A percentile compares a stretch with the other conserved stretches of the same genome.
Conservation (phyloP, 2,113 vertebrate genomes). For the Ochotona princeps region DNA sequence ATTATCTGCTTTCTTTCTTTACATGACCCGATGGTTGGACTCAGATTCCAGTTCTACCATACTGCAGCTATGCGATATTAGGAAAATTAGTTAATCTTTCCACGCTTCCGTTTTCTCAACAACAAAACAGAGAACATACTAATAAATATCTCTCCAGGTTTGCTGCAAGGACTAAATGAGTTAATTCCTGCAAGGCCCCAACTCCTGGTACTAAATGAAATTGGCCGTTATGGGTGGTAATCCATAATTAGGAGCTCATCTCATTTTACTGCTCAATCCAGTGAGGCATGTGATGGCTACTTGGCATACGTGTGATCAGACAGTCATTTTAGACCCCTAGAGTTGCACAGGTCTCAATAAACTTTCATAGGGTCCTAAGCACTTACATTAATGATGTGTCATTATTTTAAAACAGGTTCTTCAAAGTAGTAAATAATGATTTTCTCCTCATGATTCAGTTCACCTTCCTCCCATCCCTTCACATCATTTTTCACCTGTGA, state of each 20-base stretch:
- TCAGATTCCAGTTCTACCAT: neutral
- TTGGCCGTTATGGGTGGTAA: no score
- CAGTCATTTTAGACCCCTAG: neutral
- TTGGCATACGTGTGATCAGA: neutral
- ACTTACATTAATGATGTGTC: neutral
- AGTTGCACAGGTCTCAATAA: neutral
- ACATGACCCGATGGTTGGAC: neutral
- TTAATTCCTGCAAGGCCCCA: neutral
- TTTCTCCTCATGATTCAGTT: neutral
- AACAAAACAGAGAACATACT: neutral
- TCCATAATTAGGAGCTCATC: no score
- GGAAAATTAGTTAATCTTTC: neutral
- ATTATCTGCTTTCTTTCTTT: neutral
- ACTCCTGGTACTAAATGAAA: neutral
- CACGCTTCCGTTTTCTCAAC: neutral
- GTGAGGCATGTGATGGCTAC: neutral
- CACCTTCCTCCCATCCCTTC: neutral
- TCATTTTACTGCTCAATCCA: neutral
- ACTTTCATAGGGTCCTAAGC: neutral
- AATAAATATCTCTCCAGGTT: neutral
- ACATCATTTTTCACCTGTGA: neutral
- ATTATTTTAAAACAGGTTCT: constrained; percentile 29
- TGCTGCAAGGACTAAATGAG: neutral
- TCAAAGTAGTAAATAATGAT: neutral
- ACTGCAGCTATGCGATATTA: neutral